These are phyloP conservation scores for Chaenocephalus aceratus DNA, from an alignment of 2,113 vertebrate genomes.

Conservation along the genomic window DNA sequence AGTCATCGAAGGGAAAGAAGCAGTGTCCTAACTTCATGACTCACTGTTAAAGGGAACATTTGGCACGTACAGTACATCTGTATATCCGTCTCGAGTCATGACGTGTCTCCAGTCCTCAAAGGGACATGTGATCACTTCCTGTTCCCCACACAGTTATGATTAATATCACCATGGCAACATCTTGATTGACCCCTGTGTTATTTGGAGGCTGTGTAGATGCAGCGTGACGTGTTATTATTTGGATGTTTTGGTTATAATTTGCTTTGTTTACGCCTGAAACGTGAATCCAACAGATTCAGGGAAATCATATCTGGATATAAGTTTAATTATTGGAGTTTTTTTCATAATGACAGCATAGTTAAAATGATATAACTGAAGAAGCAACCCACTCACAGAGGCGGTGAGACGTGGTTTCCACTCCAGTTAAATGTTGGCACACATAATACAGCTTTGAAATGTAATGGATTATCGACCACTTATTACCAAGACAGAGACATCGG, in stretches of 20 bases:
- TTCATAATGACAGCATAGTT: not conserved
- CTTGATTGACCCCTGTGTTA: not conserved
- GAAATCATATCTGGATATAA: not conserved
- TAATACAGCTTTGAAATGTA: not conserved
- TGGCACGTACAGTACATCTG: not conserved
- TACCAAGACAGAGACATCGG: no score
- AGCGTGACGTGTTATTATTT: slow-evolving; percentile 21
- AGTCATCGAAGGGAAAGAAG: not conserved
- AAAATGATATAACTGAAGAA: no score
- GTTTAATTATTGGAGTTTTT: not conserved
- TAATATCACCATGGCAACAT: not conserved
- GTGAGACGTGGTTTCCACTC: not conserved
- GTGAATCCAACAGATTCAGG: not conserved
- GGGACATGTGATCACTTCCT: not conserved
- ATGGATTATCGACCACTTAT: no score
- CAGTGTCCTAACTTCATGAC: not conserved
- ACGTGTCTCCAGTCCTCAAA: not conserved
- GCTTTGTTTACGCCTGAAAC: not conserved
- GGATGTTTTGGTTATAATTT: slow-evolving; percentile 5
- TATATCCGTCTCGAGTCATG: not conserved
- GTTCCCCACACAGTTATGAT: not conserved
- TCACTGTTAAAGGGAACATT: not conserved
- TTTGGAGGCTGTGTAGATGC: not conserved
- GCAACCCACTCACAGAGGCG: not conserved
- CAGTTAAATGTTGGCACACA: not conserved